These are phyloP conservation scores for Phoxinus phoxinus DNA, from an alignment of 2,113 vertebrate species.

Conservation along the genomic window DNA sequence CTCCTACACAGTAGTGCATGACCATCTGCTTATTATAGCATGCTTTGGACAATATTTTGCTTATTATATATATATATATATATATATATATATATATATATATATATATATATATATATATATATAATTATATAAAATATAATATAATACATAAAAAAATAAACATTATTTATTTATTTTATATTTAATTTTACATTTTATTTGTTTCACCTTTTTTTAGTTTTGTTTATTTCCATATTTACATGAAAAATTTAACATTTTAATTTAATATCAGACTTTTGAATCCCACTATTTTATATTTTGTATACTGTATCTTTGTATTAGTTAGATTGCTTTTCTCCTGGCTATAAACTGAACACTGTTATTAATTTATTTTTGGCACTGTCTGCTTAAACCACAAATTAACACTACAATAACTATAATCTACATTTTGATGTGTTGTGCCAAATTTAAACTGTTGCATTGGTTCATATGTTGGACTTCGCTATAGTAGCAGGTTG, in stretches of 20 bases:
- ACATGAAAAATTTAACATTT: not conserved
- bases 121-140: not conserved
- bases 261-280: not conserved
- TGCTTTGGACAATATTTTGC: not conserved
- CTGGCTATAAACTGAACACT: not conserved
- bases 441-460: not conserved
- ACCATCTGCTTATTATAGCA: slow-evolving; percentile 24
- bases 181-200: not conserved
- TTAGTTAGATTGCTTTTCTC: not conserved
- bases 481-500: not conserved
- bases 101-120: too few relatives aligned
- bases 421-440: not conserved
- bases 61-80: not conserved
- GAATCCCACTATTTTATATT: not conserved
- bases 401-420: not conserved
- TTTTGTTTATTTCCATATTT: not conserved
- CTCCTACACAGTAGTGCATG: not conserved
- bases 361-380: not conserved
- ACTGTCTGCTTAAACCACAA: not conserved
- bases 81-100: too few relatives aligned
- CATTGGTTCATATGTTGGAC: not conserved
- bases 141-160: too few relatives aligned
- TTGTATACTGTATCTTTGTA: not conserved
- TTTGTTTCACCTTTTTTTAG: not conserved
- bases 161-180: not conserved